These are phyloP conservation scores for Stomatorhinus walkeri DNA, from an alignment of 2,797 vertebrate genomes.

Conservation along the genomic window DNA sequence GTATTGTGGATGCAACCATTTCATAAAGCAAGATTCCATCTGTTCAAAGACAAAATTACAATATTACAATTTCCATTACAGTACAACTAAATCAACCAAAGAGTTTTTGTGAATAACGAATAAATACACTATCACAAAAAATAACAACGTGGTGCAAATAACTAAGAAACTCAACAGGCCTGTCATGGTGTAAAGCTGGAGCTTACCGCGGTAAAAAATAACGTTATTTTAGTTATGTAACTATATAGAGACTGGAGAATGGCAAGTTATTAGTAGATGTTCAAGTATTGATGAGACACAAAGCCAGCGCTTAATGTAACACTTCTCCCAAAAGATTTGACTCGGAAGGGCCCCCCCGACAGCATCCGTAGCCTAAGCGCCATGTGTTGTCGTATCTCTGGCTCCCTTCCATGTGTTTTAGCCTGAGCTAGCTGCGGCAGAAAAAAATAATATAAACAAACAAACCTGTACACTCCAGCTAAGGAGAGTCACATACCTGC, in stretches of 20 bases:
- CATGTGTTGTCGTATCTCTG: background rate
- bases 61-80: slow-evolving; percentile 18
- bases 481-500: background rate
- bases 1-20: slow-evolving; percentile 45
- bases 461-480: background rate
- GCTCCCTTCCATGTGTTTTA: background rate
- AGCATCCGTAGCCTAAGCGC: background rate
- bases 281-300: slow-evolving; percentile 12
- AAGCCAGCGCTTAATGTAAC: background rate
- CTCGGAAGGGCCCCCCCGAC: no score
- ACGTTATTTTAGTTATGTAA: background rate
- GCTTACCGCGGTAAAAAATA: background rate
- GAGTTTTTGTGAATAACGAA: slow-evolving; percentile 27
- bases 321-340: background rate
- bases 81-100: slow-evolving; percentile 28
- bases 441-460: background rate
- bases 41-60: slow-evolving; percentile 30
- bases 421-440: background rate
- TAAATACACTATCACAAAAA: slow-evolving; percentile 26
- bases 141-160: slow-evolving; percentile 35
- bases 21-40: slow-evolving; percentile 45
- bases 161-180: slow-evolving; percentile 13
- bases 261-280: background rate
- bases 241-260: background rate
- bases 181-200: slow-evolving; percentile 26